These are phyloP conservation scores for Oenanthe oenanthe DNA, from an alignment of 2,113 vertebrate genomes.

Conservation along the genomic window DNA sequence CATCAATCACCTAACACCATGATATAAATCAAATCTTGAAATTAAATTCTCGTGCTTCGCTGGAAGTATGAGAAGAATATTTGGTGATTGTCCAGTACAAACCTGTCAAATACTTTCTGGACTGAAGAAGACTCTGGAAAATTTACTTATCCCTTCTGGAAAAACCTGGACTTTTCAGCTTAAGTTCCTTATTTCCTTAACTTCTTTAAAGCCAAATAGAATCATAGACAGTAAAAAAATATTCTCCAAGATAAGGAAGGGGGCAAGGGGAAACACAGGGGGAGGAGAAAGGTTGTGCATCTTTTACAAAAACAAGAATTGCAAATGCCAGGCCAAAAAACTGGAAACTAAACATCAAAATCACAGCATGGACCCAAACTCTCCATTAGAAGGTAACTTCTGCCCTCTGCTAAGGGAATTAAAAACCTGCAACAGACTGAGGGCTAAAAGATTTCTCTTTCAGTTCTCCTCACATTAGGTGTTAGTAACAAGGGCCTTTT, in stretches of 20 bases:
- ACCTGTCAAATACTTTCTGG: background rate
- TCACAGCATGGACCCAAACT: background rate
- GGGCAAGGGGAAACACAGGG: background rate
- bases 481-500: background rate
- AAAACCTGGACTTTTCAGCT: background rate
- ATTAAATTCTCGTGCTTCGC: background rate
- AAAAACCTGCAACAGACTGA: background rate
- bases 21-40: slow-evolving; percentile 1
- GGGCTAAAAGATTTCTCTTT: background rate
- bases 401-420: background rate
- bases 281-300: background rate
- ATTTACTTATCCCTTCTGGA: background rate
- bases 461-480: background rate
- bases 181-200: background rate
- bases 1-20: background rate
- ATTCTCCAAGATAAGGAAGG: background rate
- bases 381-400: background rate
- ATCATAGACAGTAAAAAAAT: background rate
- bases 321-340: background rate
- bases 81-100: background rate
- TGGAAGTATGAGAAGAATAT: background rate
- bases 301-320: background rate
- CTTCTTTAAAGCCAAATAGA: background rate
- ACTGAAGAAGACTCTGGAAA: background rate
- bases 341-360: background rate